Percentiles rank a stretch among this genome's conserved stretches.
These are phyloP conservation scores for Diplodus puntazzo DNA, from an alignment of 2,797 vertebrate genomes.

Conservation along the genomic window DNA sequence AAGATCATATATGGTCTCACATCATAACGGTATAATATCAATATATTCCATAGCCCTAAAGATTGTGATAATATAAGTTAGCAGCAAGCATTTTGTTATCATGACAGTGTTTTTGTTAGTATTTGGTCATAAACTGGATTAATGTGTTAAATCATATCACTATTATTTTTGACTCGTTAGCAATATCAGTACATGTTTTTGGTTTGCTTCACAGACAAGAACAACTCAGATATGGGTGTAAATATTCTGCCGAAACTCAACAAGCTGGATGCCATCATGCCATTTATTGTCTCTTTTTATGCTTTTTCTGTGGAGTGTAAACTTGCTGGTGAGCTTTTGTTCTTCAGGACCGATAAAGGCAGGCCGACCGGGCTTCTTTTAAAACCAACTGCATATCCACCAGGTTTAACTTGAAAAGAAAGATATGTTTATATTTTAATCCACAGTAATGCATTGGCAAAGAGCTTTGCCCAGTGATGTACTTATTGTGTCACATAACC, in stretches of 20 bases:
- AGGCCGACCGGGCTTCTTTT: conserved; percentile 80
- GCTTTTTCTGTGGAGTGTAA: conserved; percentile 8
- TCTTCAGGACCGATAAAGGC: conserved; percentile 35
- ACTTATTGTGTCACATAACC: not conserved
- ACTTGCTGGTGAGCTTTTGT: conserved; percentile 23
- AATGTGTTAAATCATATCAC: not conserved
- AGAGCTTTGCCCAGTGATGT: not conserved
- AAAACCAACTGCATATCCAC: conserved; percentile 86
- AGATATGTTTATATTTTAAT: conserved; percentile 23
- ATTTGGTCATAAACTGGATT: not conserved
- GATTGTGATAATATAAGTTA: not conserved
- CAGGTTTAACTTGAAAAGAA: conserved; percentile 85
- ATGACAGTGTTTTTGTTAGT: not conserved
- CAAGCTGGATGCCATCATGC: not conserved
- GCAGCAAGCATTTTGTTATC: not conserved
- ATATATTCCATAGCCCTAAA: too few relatives aligned
- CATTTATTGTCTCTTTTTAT: not conserved
- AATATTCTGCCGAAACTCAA: conserved; percentile 4
- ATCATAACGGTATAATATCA: too few relatives aligned
- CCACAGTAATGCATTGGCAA: not conserved
- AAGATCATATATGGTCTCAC: too few relatives aligned
- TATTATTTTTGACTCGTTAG: not conserved
- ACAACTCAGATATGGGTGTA: not conserved
- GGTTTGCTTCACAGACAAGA: not conserved
- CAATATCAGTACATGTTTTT: not conserved